Evolutionary conservation across 2,113 vertebrate species (phyloP), one percentile per base, ranked within the genome.

Genomic region (Nothoprocta pentlandii): DNA sequence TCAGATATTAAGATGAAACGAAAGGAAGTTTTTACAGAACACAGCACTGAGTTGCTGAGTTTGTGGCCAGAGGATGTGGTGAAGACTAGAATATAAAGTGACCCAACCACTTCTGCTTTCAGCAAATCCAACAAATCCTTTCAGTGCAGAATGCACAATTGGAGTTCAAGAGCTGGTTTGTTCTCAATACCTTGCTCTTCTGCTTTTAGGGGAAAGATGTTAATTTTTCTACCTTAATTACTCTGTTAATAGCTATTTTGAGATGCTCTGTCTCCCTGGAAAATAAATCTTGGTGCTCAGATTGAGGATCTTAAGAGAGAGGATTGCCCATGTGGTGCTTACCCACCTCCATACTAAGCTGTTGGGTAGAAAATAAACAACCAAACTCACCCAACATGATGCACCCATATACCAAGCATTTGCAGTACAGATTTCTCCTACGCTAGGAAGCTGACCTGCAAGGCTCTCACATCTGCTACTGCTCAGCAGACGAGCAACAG

Each of bases 61-160:
- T n/a, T 54, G 32, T 25, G 16, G 10, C 9, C 6, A 8, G 1
- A 1, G 2, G 4, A 0, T 62, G 7, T 53, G 34, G 3, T 10
- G 9, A 70, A 47, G n/a, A 3, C 2, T 56, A 41, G 21, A 63
- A 63, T 8, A 25, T 6, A 9, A 69, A 20, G 2, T n/a, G 21
- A 44, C 5, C 5, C 34, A 59, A 39, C 2, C 6, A 30, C 22
- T 59, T 44, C 21, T 12, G 7, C 4, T 86, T 6, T 46, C 47
- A 59, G 4, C 1, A 41, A 62, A 28, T 69, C 20, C 39, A 69
- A 28, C 17, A 56, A 8, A 16, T 42, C 58, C 7, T 62, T 83
- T 51, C 44, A 28, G 9, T 56, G 7, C 10, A n/a, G 39, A 82
- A 42, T 39, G 13, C 12, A 53, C 10, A 34, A 7, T 34, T 78